These are phyloP conservation scores for Lanistes nyassanus DNA, from an alignment of 1,140 invertebrate genomes.

Conservation along the genomic window DNA sequence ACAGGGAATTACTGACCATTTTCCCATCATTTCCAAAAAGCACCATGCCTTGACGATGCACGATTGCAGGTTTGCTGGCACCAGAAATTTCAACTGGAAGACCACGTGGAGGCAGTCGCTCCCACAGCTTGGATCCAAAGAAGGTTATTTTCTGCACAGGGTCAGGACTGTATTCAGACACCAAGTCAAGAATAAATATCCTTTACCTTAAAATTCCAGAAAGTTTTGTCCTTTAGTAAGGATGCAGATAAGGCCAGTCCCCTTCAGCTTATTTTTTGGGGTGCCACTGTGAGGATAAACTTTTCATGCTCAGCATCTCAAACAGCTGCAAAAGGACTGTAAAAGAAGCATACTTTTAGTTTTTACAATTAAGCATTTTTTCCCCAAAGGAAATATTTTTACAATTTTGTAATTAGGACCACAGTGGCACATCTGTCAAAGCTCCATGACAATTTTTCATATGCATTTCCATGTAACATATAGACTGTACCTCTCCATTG, in stretches of 20 bases:
- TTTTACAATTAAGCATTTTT: no score
- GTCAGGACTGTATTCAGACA: neutral
- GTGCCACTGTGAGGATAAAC: no score
- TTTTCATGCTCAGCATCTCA: no score
- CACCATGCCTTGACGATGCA: slow-evolving; percentile 84
- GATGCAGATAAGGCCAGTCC: no score
- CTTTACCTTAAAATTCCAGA: neutral
- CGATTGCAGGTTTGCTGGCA: slow-evolving; percentile 72
- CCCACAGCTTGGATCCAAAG: slow-evolving; percentile 84
- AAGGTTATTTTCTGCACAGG: slow-evolving; percentile 68
- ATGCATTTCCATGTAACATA: neutral
- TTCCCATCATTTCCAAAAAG: slow-evolving; percentile 81
- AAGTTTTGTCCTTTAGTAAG: no score
- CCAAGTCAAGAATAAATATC: neutral
- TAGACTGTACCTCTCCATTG: slow-evolving; percentile 67
- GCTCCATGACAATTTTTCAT: no score
- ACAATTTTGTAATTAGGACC: no score
- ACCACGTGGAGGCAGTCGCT: slow-evolving; percentile 72
- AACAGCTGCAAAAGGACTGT: no score
- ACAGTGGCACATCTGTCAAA: no score
- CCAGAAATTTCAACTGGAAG: slow-evolving; percentile 74
- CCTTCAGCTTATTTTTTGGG: no score
- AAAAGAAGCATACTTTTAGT: no score
- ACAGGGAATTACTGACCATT: slow-evolving; percentile 69
- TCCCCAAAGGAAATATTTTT: no score